These are phyloP conservation scores for Pangasius macronema DNA, from an alignment of 2,797 vertebrate genomes.

Conservation along the genomic window DNA sequence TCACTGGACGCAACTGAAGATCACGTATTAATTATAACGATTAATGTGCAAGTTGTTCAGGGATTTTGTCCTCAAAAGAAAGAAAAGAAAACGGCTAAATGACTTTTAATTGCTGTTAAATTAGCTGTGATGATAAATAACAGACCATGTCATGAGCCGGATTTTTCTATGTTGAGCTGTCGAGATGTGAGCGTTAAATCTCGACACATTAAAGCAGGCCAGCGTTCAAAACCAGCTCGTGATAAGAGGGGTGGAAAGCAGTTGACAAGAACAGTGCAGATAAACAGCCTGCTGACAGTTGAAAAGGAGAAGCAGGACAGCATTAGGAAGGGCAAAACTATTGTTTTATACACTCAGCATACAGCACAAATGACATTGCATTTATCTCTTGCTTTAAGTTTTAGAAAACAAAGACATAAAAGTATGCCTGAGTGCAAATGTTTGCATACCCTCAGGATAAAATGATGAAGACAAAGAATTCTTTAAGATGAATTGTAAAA, in stretches of 20 bases:
- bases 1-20: background rate
- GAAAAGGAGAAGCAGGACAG: background rate
- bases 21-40: background rate
- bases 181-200: background rate
- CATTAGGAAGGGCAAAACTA: background rate
- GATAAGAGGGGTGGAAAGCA: background rate
- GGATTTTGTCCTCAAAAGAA: background rate
- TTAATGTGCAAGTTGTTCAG: background rate
- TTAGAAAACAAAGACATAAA: background rate
- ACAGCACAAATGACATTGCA: background rate
- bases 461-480: background rate
- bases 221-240: background rate
- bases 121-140: background rate
- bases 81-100: background rate
- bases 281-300: slow-evolving; percentile 9
- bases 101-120: background rate
- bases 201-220: background rate
- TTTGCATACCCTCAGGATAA: background rate
- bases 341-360: background rate
- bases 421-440: background rate
- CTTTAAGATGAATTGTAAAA: background rate
- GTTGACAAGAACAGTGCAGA: slow-evolving; percentile 1
- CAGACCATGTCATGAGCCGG: background rate
- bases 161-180: background rate
- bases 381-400: background rate